These are phyloP conservation scores for Aspidoscelis tigris DNA, from an alignment of 2,113 vertebrate species.

Conservation along the genomic window DNA sequence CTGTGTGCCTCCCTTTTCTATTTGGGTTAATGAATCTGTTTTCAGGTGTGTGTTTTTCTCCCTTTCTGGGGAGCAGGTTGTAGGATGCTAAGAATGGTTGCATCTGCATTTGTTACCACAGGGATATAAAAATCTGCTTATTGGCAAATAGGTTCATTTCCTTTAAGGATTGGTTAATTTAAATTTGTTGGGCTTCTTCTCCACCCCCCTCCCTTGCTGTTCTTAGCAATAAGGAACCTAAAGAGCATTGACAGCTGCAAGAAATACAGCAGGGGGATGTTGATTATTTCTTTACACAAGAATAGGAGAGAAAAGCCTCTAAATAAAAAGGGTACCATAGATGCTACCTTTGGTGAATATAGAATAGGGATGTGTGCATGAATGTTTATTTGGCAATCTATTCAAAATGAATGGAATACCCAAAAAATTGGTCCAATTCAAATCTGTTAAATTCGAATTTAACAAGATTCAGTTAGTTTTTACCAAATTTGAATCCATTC, in stretches of 20 bases:
- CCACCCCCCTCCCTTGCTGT: not conserved
- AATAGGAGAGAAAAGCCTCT: not conserved
- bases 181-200: not conserved
- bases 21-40: not conserved
- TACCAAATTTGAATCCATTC: too few relatives aligned
- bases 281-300: not conserved
- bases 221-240: not conserved
- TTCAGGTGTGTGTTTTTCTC: not conserved
- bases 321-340: not conserved
- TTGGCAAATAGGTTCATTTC: conserved; percentile 5
- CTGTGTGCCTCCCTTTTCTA: not conserved
- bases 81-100: not conserved
- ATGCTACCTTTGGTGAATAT: too few relatives aligned
- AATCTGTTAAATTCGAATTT: too few relatives aligned
- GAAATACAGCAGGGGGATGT: not conserved
- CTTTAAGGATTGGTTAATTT: conserved; percentile 1
- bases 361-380: too few relatives aligned
- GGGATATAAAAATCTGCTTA: conserved; percentile 3
- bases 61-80: too few relatives aligned
- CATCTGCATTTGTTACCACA: not conserved
- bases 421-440: too few relatives aligned
- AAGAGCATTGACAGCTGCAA: not conserved
- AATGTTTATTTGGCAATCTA: too few relatives aligned
- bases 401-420: too few relatives aligned
- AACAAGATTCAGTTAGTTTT: too few relatives aligned